These are phyloP conservation scores for Nasonia vitripennis DNA, from an alignment of 1,140 invertebrate genomes.

Conservation along the genomic window DNA sequence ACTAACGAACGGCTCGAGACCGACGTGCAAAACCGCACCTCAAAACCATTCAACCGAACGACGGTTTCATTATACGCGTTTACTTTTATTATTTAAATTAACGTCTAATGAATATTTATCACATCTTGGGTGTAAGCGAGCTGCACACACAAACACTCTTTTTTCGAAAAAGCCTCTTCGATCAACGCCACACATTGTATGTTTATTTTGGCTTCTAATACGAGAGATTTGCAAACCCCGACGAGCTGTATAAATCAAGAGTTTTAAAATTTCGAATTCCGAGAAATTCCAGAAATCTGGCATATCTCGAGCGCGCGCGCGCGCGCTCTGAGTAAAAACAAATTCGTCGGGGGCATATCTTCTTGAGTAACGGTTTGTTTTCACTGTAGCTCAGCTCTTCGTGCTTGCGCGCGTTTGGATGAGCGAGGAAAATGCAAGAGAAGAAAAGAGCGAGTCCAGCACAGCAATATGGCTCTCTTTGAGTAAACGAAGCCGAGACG, in stretches of 20 bases:
- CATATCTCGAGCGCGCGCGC: background rate
- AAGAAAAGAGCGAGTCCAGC: background rate
- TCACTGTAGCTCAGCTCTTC: background rate
- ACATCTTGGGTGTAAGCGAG: no score
- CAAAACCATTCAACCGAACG: no score
- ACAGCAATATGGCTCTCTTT: background rate
- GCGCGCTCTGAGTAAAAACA: background rate
- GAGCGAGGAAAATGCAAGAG: background rate
- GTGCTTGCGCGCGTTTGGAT: no score
- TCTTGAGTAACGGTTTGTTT: slow-evolving; percentile 4
- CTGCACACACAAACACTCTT: no score
- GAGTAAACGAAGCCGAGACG: background rate
- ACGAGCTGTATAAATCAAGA: no score
- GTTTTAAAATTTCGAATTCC: background rate
- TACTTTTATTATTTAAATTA: background rate
- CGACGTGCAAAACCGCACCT: no score
- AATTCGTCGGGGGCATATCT: background rate
- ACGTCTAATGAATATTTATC: background rate
- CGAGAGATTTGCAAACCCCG: background rate
- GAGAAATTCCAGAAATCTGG: background rate
- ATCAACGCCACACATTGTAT: background rate
- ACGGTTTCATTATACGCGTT: background rate
- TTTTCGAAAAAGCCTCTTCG: no score
- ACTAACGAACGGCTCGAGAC: no score
- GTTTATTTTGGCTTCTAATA: background rate